phyloP scores from a whole-genome alignment of 2,888 invertebrate species.

The Petrolisthes cinctipes region DNA sequence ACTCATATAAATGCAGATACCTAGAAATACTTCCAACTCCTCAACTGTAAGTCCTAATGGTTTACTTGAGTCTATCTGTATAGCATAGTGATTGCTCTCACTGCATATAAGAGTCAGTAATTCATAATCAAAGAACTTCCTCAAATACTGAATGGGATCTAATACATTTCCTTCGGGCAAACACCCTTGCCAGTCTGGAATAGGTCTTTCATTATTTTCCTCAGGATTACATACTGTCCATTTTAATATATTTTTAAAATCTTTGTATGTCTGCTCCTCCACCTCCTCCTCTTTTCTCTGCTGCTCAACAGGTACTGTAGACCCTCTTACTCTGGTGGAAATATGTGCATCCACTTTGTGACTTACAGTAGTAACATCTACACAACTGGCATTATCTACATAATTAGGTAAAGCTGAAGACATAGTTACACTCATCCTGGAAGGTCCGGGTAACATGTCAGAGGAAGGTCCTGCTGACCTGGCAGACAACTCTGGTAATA shows the following conservation, averaged over 20 bases:
- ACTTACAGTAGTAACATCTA: neutral
- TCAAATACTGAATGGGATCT: neutral
- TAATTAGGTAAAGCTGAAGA: neutral
- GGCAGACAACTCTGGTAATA: neutral
- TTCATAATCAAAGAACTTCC: slow-evolving; percentile 16
- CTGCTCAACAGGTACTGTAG: neutral
- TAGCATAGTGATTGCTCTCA: slow-evolving; percentile 18
- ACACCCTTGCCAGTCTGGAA: slow-evolving; percentile 1
- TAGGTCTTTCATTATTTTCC: slow-evolving; percentile 5
- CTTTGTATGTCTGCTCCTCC: slow-evolving; percentile 9
- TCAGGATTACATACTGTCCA: slow-evolving; percentile 16
- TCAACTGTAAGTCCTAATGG: slow-evolving; percentile 13
- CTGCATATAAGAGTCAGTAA: slow-evolving; percentile 22
- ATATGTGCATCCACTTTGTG: neutral
- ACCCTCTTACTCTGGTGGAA: neutral
- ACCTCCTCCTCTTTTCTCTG: neutral
- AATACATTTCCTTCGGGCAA: neutral
- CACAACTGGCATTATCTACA: neutral
- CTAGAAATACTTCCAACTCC: neutral
- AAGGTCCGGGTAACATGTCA: neutral
- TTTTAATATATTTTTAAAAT: neutral
- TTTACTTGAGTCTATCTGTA: slow-evolving; percentile 16
- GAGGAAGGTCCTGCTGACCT: neutral
- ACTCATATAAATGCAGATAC: neutral
- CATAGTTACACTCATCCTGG: neutral